phyloP scores from a whole-genome alignment of 35 echinoderm and acorn worm genomes.

The Lytechinus variegatus region DNA sequence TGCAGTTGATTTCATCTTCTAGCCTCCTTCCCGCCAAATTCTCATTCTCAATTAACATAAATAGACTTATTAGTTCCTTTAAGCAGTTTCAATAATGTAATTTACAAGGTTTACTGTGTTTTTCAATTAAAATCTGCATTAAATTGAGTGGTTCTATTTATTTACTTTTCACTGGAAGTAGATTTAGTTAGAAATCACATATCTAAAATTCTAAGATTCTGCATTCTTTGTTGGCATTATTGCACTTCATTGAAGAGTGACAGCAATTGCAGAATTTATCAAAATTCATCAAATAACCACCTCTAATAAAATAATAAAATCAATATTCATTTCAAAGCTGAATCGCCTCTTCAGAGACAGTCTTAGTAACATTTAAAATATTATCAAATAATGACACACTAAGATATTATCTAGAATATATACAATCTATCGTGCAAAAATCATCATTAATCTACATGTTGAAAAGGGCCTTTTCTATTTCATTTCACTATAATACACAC shows the following conservation, averaged over 20 bases:
- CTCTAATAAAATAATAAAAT: neutral
- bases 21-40: too few species aligned
- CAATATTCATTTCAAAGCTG: neutral
- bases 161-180: too few species aligned
- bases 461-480: neutral
- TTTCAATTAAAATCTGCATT: too few species aligned
- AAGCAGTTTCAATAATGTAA: too few species aligned
- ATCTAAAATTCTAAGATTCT: neutral
- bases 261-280: neutral
- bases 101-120: too few species aligned
- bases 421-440: neutral
- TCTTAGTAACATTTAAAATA: neutral
- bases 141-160: too few species aligned
- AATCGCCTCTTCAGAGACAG: neutral
- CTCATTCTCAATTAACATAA: too few species aligned
- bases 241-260: neutral
- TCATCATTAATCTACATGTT: neutral
- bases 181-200: neutral
- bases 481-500: neutral
- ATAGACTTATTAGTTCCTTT: too few species aligned
- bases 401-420: neutral
- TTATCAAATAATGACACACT: neutral
- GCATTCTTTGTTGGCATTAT: neutral
- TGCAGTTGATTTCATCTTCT: too few species aligned
- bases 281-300: neutral